Evolutionary conservation across 2,888 invertebrate genomes (phyloP), one percentile per base, ranked within the genome.

Genomic region (Watsonalla binaria): DNA sequence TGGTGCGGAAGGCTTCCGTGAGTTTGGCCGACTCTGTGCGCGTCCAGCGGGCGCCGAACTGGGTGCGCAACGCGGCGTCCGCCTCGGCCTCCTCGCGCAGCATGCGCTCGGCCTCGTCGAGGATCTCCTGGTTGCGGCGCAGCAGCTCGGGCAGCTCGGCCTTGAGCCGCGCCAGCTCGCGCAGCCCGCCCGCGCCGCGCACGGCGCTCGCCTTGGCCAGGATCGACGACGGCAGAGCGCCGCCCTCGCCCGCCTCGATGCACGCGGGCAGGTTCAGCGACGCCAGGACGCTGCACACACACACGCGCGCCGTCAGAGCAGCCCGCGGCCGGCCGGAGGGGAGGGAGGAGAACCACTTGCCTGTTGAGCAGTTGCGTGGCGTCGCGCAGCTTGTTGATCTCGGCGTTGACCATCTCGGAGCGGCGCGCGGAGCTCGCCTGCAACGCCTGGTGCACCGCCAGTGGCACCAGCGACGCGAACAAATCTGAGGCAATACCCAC

Each of bases 241-340:
- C 93, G 46, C 93, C 93, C 65, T 93, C 6, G 93, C 92, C 65
- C 63, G 94, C 95, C 89, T 99, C 99, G 54, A 99, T 93, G 52
- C 98, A 97, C n/a, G 99, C 99, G 7, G 99, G 99, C 72, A 99
- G 93, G 92, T 98, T 99, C 64, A 99, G 92, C 57, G 97, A 97
- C 0, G 98, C 97, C 76, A 99, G 91, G 51, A 97, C 93, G 71
- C 95, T 78, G 62, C 51, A 7, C 47, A 50, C 39, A 37, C 45
- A 15, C 46, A n/a, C 0, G 15, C 39, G 14, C 15, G 46, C 0
- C 14, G 5, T 15, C 37, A 9, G 35, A 9, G 5, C n/a, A 9
- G n/a, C 24, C 34, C 34, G 45, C n/a, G 24, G 34, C 0, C 34
- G 24, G 37, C 5, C 15, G 39, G 39, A n/a, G 33, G 42, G 33